phyloP scores from a whole-genome alignment of 2,113 vertebrate species.

The Martes martes region DNA sequence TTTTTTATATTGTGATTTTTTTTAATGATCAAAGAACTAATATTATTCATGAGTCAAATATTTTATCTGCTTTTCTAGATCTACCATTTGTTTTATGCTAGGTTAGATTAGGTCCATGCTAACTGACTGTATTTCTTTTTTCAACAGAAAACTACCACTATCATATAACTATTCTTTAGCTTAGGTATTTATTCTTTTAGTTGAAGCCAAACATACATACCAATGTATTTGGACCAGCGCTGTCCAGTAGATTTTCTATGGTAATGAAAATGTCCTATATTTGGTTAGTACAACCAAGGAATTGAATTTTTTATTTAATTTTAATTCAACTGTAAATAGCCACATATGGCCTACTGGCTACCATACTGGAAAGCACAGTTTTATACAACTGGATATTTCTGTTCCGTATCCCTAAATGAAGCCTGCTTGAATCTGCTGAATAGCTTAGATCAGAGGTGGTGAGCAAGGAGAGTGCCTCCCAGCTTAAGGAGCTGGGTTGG shows the following conservation, averaged over 20 bases:
- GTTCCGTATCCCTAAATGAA: not conserved
- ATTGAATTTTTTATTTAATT: not conserved
- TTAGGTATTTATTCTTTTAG: constrained; percentile 14
- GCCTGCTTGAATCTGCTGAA: not conserved
- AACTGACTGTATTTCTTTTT: not conserved
- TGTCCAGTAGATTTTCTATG: not conserved
- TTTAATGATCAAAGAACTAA: constrained; percentile 16
- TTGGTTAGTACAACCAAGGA: not conserved
- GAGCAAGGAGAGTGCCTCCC: not conserved
- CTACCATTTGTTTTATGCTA: not conserved
- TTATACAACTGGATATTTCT: not conserved
- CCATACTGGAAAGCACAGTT: not conserved
- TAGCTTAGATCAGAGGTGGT: not conserved
- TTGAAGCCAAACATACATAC: not conserved
- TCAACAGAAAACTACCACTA: not conserved
- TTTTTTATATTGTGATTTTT: not conserved
- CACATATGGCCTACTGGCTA: not conserved
- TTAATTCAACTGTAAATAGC: not conserved
- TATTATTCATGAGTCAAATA: not conserved
- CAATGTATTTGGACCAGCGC: not conserved
- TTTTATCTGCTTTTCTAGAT: constrained; percentile 10
- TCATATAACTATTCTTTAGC: not conserved
- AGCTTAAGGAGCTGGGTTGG: not conserved
- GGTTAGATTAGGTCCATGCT: not conserved
- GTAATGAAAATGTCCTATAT: not conserved